Evolutionary conservation across 2,113 vertebrate species (phyloP).

Genomic region (Dasyornis broadbenti): DNA sequence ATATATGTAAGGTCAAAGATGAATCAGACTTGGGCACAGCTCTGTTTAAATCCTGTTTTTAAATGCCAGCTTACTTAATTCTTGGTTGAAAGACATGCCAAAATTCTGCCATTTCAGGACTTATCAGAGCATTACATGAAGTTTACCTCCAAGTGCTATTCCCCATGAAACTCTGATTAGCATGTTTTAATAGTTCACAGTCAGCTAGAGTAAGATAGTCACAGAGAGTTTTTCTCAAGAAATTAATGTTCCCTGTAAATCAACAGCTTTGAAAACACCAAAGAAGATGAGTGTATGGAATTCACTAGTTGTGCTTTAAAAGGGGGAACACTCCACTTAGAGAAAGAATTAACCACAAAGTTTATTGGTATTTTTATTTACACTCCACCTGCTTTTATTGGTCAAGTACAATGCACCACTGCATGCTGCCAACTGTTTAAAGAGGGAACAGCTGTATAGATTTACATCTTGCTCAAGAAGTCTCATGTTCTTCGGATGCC

Average conservation of each 20-base stretch:
- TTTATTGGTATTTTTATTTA: neutral
- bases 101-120: neutral
- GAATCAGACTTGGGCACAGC: neutral
- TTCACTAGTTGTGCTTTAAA: neutral
- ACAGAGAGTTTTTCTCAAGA: neutral
- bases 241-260: neutral
- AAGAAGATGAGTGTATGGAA: neutral
- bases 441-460: neutral
- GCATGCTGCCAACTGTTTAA: neutral
- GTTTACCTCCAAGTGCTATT: neutral
- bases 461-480: neutral
- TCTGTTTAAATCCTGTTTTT: neutral
- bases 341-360: neutral
- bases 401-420: neutral
- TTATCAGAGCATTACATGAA: neutral
- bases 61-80: neutral
- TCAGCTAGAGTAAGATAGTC: neutral
- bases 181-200: neutral
- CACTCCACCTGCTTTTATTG: neutral
- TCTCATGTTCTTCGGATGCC: neutral
- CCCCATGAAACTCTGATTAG: neutral
- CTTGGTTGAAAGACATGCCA: neutral
- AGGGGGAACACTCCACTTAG: neutral
- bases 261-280: neutral
- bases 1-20: neutral